Base-by-base conservation (phyloP, 2,113 vertebrate species). In the Toxotes jaculatrix region DNA sequence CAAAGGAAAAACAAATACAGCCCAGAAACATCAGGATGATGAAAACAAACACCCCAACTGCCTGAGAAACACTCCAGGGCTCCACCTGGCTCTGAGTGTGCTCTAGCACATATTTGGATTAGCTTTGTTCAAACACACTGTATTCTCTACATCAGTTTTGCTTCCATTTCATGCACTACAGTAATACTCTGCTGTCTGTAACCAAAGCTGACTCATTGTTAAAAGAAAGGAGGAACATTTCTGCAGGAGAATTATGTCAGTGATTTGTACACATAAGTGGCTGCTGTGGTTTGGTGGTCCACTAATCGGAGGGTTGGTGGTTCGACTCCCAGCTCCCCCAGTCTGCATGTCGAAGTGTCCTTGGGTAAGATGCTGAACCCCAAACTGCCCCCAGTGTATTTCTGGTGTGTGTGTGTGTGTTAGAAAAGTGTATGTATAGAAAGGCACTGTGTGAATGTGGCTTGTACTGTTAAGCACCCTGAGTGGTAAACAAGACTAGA, bases 101-200 rank as follows among this genome's bases (percentile, higher is more conserved):
- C 56, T 76, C 21, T 11, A 7, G 32, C 68, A 72, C 70, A 73
- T 60, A 69, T 84, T 80, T 86, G 80, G 74, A 57, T 74, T 31
- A n/a, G 56, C 47, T 87, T 82, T 83, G 47, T 57, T 86, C 38
- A 73, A 78, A 80, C 74, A 79, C 40, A 59, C 32, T 71, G n/a
- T 23, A 55, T 61, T 68, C 43, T 74, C 56, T 45, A 82, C 64
- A 66, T 72, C 49, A 21, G 57, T 34, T 70, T 57, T 49, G 31
- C 47, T 31, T 73, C 36, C 53, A 47, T 47, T 69, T 76, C 53
- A 78, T n/a, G 45, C 38, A 43, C 67, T 62, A 55, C 36, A 42
- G 40, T 66, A 56, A 4, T 21, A n/a, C 43, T 64, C 47, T 43
- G 27, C 45, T 51, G 59, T 71, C 43, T 32, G 17, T 42, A 23